Base-by-base conservation (phyloP, 2,113 vertebrate species). In the Paramisgurnus dabryanus region DNA sequence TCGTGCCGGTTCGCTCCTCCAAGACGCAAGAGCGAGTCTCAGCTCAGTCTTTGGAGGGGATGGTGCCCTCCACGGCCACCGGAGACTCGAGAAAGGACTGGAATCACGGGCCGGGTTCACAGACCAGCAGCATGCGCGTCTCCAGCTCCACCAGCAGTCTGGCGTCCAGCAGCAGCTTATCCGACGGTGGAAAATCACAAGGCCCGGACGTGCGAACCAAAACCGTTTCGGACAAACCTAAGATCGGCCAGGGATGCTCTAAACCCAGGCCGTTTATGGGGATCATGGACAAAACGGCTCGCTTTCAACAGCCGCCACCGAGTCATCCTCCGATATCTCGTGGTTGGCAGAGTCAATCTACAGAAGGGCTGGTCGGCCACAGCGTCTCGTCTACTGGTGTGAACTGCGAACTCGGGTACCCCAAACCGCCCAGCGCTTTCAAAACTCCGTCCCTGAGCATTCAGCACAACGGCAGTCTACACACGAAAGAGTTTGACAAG, bases 221-320 rank as follows among this genome's bases (percentile, higher is more conserved):
- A 90, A 90, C 88, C 67, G 79, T 85, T 2, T 5, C 72, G 17
- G 96, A 98, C 68, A 92, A 85, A 0, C 3, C 71, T 7, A 94
- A 80, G 85, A 92, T 92, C 66, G 87, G 74, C 43, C 94, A 88
- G 85, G 87, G 90, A 4, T 3, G 89, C 27, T 18, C 83, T 85
- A 95, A 97, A 69, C 93, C 94, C 15, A 93, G 98, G 73, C 95
- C 84, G 0, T 99, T 99, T 73, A 99, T 99, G 98, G 98, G 97
- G 9, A 90, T 99, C 86, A 99, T 87, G 82, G 97, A 99, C 86
- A 99, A 98, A 91, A 98, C 93, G 0, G 96, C 95, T 0, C 89
- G 98, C 80, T 96, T 95, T 79, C 93, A 94, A 45, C 95, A 85
- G 64, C 85, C 82, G 81, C 88, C 87, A 17, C 85, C 81, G 7